Evolutionary conservation across 1,140 invertebrate genomes (phyloP).

Genomic region (Trachymyrmex cornetzi): DNA sequence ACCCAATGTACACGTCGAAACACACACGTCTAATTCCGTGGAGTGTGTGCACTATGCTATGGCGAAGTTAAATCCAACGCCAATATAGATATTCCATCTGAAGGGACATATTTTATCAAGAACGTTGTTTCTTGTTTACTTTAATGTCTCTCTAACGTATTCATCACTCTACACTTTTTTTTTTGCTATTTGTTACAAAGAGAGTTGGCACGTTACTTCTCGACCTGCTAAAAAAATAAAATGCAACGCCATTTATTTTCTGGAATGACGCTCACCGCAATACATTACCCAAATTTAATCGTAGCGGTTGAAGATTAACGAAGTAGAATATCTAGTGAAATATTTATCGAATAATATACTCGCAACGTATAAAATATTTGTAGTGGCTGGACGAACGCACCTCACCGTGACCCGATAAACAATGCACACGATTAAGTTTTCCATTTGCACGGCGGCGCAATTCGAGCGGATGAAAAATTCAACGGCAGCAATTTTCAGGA

Average conservation of each 20-base stretch:
- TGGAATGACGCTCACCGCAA: not conserved
- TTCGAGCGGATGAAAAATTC: conserved; percentile 53
- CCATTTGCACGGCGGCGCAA: conserved; percentile 54
- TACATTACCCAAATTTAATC: conserved; percentile 29
- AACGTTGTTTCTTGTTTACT: not conserved
- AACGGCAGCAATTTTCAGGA: conserved; percentile 44
- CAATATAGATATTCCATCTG: not conserved
- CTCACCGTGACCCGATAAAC: conserved; percentile 23
- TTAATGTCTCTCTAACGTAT: not conserved
- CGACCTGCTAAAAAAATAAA: not conserved
- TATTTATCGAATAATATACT: conserved; percentile 46
- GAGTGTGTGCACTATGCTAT: not conserved
- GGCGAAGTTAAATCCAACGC: conserved; percentile 18
- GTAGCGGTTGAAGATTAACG: conserved; percentile 18
- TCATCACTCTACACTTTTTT: not conserved
- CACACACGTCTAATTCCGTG: conserved; percentile 12
- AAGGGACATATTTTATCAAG: not conserved
- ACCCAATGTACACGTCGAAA: conserved; percentile 15
- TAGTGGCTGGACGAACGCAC: not conserved
- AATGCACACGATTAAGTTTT: conserved; percentile 62
- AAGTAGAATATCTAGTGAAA: conserved; percentile 38
- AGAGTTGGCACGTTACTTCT: not conserved
- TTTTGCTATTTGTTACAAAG: not conserved
- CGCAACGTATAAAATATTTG: conserved; percentile 39
- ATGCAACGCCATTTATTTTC: not conserved